Conservation (phyloP, 2,888 invertebrate genomes). For the Petrolisthes cinctipes region DNA sequence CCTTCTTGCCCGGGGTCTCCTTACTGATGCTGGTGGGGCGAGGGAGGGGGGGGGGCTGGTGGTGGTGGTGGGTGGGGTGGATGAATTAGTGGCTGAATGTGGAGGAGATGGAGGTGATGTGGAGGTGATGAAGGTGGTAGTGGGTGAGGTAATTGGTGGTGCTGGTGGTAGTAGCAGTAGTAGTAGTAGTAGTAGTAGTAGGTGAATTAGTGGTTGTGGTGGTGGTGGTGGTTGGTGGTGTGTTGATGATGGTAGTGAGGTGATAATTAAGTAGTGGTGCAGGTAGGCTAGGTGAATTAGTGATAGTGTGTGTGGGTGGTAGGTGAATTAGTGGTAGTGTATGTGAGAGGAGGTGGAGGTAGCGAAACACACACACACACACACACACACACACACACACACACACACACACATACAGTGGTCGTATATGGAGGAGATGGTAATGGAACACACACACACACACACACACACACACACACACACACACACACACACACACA, state of each 20-base stretch:
- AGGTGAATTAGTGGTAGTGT: background rate
- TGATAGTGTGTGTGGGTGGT: background rate
- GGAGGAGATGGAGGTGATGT: background rate
- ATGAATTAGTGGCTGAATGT: too few relatives aligned
- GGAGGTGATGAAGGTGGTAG: background rate
- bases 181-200: background rate
- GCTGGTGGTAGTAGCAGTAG: background rate
- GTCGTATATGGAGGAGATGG: background rate
- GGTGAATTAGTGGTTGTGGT: background rate
- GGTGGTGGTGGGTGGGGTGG: background rate
- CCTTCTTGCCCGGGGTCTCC: background rate
- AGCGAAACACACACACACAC: background rate
- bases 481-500: conserved; percentile 12
- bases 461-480: conserved; percentile 28
- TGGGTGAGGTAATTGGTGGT: background rate
- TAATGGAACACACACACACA: background rate
- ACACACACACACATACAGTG: conserved; percentile 10
- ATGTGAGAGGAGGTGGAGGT: background rate
- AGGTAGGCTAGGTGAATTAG: background rate
- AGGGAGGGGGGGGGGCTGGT: background rate
- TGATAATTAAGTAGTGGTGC: background rate
- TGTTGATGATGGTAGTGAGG: background rate
- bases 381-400: conserved; percentile 13
- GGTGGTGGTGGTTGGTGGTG: background rate
- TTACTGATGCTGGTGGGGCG: background rate